phyloP scores from a whole-genome alignment of 2,888 invertebrate genomes.

The Nyleta sp. region DNA sequence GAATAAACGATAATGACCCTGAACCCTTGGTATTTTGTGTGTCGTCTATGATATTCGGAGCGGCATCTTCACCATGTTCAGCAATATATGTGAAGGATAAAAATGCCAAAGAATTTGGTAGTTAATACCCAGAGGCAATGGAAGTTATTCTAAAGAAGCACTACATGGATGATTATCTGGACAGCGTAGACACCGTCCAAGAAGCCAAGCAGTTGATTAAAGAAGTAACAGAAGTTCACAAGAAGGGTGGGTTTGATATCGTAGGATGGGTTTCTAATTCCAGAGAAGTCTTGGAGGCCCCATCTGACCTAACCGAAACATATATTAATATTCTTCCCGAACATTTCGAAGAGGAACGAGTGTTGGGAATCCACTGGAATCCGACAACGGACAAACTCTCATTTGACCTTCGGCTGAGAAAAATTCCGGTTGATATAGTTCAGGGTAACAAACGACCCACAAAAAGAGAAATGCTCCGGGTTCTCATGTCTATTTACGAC shows the following conservation, averaged over 20 bases:
- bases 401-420: not conserved
- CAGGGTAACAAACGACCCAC: not conserved
- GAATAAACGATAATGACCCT: no score
- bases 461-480: not conserved
- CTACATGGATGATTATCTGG: not conserved
- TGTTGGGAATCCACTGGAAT: not conserved
- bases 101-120: not conserved
- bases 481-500: not conserved
- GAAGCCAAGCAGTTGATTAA: not conserved
- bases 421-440: not conserved
- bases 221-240: not conserved
- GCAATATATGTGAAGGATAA: not conserved
- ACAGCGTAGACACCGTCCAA: not conserved
- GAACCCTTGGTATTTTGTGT: no score
- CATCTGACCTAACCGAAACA: not conserved
- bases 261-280: not conserved
- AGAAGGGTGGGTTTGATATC: not conserved
- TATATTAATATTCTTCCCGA: not conserved
- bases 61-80: conserved; percentile 8
- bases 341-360: not conserved
- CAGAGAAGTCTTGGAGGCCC: not conserved
- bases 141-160: not conserved
- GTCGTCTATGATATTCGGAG: conserved; percentile 5
- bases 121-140: not conserved
- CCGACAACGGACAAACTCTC: not conserved